Evolutionary conservation across 2,888 invertebrate species (phyloP).

Genomic region (Dendrolimus houi): DNA sequence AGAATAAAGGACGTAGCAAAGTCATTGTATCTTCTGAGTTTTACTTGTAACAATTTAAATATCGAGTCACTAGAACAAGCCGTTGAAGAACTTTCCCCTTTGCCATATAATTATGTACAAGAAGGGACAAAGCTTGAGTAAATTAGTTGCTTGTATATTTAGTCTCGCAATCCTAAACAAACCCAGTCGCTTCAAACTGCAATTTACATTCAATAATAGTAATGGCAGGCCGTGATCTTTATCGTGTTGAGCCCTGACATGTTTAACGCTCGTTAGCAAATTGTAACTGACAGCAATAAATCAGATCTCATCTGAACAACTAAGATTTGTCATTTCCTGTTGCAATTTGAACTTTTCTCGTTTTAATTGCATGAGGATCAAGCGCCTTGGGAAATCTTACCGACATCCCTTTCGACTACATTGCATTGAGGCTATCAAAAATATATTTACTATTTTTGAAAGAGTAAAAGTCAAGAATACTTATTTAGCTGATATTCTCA

Average conservation of each 20-base stretch:
- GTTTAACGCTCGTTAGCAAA: conserved; percentile 65
- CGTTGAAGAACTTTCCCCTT: no score
- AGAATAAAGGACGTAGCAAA: no score
- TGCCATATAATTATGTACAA: no score
- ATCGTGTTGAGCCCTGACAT: conserved; percentile 49
- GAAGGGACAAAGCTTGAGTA: conserved; percentile 46
- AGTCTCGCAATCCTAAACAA: conserved; percentile 36
- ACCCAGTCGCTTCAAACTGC: conserved; percentile 32
- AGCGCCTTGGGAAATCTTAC: no score
- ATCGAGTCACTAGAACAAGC: no score
- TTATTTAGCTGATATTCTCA: no score
- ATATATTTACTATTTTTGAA: no score
- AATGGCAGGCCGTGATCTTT: conserved; percentile 49
- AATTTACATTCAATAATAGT: conserved; percentile 64
- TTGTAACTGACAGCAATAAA: conserved; percentile 59
- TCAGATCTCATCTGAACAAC: conserved; percentile 38
- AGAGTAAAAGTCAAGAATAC: no score
- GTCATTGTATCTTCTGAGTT: no score
- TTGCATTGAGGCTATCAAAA: no score
- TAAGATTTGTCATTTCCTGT: conserved; percentile 25
- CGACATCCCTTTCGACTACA: no score
- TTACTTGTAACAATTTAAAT: no score
- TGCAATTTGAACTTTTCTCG: conserved; percentile 9
- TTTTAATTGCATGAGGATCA: neutral
- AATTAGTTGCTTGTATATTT: neutral